Percentiles rank a stretch among this genome's conserved stretches.
These are phyloP conservation scores for Eleutherodactylus coqui DNA, from an alignment of 2,797 vertebrate genomes.

Conservation along the genomic window DNA sequence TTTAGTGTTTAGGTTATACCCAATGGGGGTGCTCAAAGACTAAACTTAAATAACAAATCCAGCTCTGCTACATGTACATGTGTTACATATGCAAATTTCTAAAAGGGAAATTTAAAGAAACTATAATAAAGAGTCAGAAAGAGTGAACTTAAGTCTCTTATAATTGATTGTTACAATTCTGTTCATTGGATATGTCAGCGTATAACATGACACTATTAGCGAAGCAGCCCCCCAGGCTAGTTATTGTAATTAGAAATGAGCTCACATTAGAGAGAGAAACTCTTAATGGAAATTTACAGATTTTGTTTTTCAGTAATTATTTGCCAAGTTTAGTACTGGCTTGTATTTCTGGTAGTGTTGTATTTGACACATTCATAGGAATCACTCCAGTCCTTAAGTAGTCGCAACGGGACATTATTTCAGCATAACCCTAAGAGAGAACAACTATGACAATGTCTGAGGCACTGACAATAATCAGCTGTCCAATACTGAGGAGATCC, in stretches of 20 bases:
- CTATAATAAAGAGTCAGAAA: neutral
- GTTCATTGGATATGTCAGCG: constrained; percentile 3
- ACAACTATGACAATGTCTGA: no score
- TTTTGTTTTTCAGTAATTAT: neutral
- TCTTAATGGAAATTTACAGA: neutral
- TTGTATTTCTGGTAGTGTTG: neutral
- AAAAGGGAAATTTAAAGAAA: neutral
- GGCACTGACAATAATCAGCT: no score
- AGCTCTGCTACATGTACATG: neutral
- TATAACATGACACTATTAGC: neutral
- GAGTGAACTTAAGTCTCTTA: neutral
- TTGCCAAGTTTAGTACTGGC: neutral
- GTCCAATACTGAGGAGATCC: no score
- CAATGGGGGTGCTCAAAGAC: neutral
- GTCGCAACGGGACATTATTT: no score
- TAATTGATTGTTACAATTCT: constrained; percentile 39
- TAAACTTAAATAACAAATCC: neutral
- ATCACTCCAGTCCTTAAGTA: no score
- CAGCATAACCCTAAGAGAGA: no score
- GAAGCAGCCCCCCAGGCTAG: neutral
- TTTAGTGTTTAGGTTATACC: neutral
- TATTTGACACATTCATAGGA: neutral
- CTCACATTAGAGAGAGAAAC: neutral
- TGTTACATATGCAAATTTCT: no score
- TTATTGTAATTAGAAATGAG: constrained; percentile 27